These are phyloP conservation scores for Elaeidobius kamerunicus DNA, from an alignment of 2,888 invertebrate genomes.

Conservation along the genomic window DNA sequence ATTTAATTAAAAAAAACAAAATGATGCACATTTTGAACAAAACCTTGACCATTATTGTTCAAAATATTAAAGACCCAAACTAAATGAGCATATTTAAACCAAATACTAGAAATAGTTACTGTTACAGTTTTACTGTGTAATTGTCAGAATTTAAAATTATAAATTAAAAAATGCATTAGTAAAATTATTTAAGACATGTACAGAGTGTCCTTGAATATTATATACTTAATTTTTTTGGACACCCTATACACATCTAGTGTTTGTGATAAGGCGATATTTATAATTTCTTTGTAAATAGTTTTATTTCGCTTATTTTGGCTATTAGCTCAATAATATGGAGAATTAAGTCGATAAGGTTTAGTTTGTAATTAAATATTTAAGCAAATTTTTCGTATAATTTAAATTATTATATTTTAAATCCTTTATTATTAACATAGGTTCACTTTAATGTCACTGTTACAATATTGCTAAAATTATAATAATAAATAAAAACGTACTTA, in stretches of 20 bases:
- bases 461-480: slow-evolving; percentile 33
- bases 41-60: no score
- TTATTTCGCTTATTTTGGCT: slow-evolving; percentile 35
- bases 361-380: no score
- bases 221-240: no score
- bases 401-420: neutral
- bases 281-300: slow-evolving; percentile 1
- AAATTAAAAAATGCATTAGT: neutral
- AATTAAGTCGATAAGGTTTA: neutral
- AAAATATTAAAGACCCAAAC: no score
- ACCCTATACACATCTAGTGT: no score
- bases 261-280: slow-evolving; percentile 41
- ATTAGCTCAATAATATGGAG: slow-evolving; percentile 32
- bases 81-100: no score
- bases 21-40: no score
- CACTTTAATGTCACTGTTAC: slow-evolving; percentile 45
- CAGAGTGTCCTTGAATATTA: no score
- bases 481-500: slow-evolving; percentile 11
- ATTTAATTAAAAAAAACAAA: no score
- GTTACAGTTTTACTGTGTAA: neutral
- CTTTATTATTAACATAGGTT: neutral
- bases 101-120: no score
- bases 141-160: neutral
- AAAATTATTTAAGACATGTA: no score
- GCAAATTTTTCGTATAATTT: no score